Base-by-base conservation (phyloP, 2,797 vertebrate genomes). In the Xenopus petersii region DNA sequence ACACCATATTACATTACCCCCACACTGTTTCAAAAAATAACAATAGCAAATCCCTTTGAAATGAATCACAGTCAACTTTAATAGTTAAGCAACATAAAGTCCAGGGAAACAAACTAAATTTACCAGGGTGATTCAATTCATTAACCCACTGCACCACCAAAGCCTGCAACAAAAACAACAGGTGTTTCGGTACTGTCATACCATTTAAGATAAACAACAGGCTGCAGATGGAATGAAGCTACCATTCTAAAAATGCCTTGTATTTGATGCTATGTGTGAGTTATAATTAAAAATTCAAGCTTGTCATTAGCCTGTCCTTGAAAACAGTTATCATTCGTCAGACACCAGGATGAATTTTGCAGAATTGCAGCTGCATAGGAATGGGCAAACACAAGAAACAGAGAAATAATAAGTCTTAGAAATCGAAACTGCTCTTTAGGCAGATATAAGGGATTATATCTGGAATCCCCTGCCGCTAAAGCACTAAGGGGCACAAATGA, bases 131-230 rank as follows among this genome's bases (percentile, higher is more conserved):
- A 55, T 68, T 48, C 21, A 24, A 30, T 54, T 63, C 12, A 42
- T 46, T 75, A 69, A 64, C 17, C 59, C 60, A 56, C 48, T 42
- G 16, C 24, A 55, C 17, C 49, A 69, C 59, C 42, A 54, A 17
- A 75, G 59, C 60, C 21, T 63, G 21, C 54, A 46, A 62, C 30
- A 63, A 63, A 68, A 69, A 75, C 61, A 75, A 64, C 59, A 63
- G 48, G 59, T 64, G 66, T n/a, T n/a, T 30, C 47, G 16, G 65
- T 49, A 63, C 12, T 65, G 64, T 74, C 12, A 64, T 59, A 48
- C 13, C 21, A 49, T 33, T 49, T 9, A 10, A 67, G 66, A 46
- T 60, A 66, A 66, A 61, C 55, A 64, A 12, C 36, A 54, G n/a
- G n/a, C 47, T 15, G 59, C 10, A 54, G 42, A 66, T 56, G 54